These are phyloP conservation scores for Halisarca cf. caerulea DNA, from an alignment of 37 sponge, comb jelly and placozoan species.

Conservation along the genomic window DNA sequence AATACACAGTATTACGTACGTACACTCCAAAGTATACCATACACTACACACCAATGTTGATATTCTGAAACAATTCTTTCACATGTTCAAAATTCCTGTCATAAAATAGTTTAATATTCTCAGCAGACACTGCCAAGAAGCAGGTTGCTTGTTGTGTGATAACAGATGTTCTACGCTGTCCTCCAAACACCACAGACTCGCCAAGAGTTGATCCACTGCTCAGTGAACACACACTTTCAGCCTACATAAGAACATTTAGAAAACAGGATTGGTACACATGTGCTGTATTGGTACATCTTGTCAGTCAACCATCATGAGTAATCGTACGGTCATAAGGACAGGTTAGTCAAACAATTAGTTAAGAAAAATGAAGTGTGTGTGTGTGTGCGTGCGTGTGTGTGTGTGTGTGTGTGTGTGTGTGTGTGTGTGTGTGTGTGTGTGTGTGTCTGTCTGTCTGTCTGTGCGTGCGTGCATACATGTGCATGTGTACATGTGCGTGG, in stretches of 20 bases:
- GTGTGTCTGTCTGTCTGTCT: constrained; percentile 30
- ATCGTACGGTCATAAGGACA: no score
- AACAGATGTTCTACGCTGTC: background rate
- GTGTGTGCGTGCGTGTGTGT: constrained; percentile 39
- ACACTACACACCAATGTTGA: background rate
- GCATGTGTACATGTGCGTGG: constrained; percentile 25
- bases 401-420: constrained; percentile 35
- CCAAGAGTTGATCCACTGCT: constrained; percentile 63
- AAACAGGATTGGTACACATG: background rate
- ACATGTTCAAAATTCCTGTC: background rate
- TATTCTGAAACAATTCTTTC: background rate
- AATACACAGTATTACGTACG: no score
- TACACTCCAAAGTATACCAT: no score
- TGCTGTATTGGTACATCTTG: background rate
- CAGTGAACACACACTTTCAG: constrained; percentile 50
- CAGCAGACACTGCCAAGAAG: background rate
- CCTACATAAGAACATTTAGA: background rate
- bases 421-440: constrained; percentile 37
- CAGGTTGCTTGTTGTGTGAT: constrained; percentile 28
- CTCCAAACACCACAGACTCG: constrained; percentile 66
- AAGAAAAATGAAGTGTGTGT: background rate
- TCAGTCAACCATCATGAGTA: no score
- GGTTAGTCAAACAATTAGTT: background rate
- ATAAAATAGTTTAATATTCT: background rate
- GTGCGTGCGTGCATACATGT: constrained; percentile 27